These are phyloP conservation scores for Protonibea diacanthus DNA, from an alignment of 2,797 vertebrate species.

Conservation along the genomic window DNA sequence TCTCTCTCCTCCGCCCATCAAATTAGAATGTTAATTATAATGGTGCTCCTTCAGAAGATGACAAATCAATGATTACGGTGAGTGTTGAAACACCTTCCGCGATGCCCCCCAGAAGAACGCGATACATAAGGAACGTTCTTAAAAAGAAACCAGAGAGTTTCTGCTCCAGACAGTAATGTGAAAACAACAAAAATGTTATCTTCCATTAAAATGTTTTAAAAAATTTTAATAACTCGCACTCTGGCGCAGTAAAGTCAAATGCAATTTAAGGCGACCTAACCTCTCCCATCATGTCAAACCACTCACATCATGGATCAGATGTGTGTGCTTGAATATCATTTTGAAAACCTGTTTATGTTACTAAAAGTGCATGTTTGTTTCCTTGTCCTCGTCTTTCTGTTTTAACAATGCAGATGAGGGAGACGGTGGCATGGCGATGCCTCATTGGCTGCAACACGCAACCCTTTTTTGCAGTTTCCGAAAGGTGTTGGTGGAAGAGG, in stretches of 20 bases:
- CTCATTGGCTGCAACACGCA: too few relatives aligned
- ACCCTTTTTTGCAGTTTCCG: background rate
- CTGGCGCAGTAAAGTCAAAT: conserved; percentile 5
- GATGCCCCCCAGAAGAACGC: conserved; percentile 67
- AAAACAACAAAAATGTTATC: background rate
- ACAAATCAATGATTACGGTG: conserved; percentile 74
- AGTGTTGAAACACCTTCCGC: conserved; percentile 68
- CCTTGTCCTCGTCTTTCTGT: background rate
- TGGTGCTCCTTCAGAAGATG: conserved; percentile 76
- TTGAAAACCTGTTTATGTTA: conserved; percentile 11
- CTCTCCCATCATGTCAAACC: background rate
- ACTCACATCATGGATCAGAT: background rate
- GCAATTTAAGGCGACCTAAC: background rate
- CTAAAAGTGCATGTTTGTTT: background rate
- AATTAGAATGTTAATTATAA: conserved; percentile 85
- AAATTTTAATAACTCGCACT: background rate
- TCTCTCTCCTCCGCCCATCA: conserved; percentile 77
- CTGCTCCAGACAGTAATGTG: background rate
- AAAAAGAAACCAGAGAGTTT: conserved; percentile 20
- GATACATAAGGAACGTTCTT: conserved; percentile 7
- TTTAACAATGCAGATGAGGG: background rate
- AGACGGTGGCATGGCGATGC: background rate
- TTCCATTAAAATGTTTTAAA: background rate
- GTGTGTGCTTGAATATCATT: background rate
- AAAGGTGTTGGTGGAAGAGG: too few relatives aligned